phyloP scores from a whole-genome alignment of 2,888 invertebrate species.

The Drosophila recens region DNA sequence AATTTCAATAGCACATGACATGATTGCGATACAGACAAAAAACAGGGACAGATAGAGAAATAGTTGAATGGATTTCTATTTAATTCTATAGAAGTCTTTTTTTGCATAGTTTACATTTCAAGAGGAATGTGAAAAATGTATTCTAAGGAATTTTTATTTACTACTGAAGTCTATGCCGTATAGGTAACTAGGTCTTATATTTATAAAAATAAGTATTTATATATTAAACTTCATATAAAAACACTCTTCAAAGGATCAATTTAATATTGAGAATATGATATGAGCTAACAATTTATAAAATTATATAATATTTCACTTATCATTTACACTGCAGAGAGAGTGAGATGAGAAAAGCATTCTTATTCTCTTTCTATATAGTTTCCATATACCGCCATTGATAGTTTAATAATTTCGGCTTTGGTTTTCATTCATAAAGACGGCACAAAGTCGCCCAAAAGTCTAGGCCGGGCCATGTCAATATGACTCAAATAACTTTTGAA shows the following conservation, averaged over 20 bases:
- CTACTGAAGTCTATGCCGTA: too few species aligned
- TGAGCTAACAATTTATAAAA: too few species aligned
- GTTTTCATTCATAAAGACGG: conserved; percentile 6
- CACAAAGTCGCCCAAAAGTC: conserved; percentile 36
- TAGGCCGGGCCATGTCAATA: conserved; percentile 1
- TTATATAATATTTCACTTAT: too few species aligned
- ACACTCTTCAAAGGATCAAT: too few species aligned
- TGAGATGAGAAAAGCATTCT: too few species aligned
- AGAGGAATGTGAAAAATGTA: neutral
- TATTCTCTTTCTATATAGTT: neutral
- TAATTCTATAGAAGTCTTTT: conserved; percentile 16
- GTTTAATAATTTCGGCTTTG: neutral
- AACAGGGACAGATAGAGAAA: too few species aligned
- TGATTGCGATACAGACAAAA: neutral
- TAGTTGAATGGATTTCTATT: neutral
- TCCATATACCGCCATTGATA: conserved; percentile 7
- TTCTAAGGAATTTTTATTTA: neutral
- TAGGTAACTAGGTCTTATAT: too few species aligned
- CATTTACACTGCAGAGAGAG: too few species aligned
- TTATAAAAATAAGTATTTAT: too few species aligned
- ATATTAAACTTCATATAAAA: too few species aligned
- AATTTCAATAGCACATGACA: conserved; percentile 17
- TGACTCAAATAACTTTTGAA: conserved; percentile 44
- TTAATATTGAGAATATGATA: too few species aligned
- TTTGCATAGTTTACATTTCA: neutral